phyloP scores from a whole-genome alignment of 2,888 invertebrate genomes.

The Pachliopta kotzebuea region DNA sequence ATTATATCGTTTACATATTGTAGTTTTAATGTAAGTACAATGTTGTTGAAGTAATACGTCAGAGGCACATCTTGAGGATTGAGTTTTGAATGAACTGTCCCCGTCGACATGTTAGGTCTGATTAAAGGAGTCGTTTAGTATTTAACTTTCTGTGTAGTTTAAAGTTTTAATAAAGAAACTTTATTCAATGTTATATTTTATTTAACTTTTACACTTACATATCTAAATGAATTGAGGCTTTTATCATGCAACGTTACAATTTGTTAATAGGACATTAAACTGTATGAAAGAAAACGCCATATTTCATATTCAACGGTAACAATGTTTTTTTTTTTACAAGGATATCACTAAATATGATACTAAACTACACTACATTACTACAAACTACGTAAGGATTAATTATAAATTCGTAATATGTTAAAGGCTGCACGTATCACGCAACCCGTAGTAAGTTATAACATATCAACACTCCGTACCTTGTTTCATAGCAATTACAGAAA shows the following conservation, averaged over 20 bases:
- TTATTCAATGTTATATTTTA: constrained; percentile 55
- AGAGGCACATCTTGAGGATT: constrained; percentile 64
- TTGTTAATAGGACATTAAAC: neutral
- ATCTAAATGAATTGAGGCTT: constrained; percentile 38
- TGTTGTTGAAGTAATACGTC: constrained; percentile 68
- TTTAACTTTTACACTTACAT: constrained; percentile 34
- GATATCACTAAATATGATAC: constrained; percentile 40
- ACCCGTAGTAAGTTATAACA: constrained; percentile 1
- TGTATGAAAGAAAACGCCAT: neutral
- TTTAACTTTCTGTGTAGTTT: constrained; percentile 70
- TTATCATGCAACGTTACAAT: neutral
- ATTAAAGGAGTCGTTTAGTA: constrained; percentile 61
- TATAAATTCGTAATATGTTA: constrained; percentile 73
- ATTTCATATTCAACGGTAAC: neutral
- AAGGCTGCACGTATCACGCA: constrained; percentile 57
- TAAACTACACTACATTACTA: constrained; percentile 56
- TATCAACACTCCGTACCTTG: neutral
- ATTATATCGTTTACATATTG: constrained; percentile 49
- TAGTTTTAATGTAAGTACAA: constrained; percentile 76
- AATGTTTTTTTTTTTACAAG: neutral
- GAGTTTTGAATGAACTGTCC: constrained; percentile 56
- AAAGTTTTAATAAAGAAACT: constrained; percentile 76
- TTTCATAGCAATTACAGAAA: neutral
- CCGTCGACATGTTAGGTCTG: constrained; percentile 59
- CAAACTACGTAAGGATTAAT: constrained; percentile 71